These are phyloP conservation scores for Oncorhynchus nerka DNA, from an alignment of 2,113 vertebrate species.

Conservation along the genomic window DNA sequence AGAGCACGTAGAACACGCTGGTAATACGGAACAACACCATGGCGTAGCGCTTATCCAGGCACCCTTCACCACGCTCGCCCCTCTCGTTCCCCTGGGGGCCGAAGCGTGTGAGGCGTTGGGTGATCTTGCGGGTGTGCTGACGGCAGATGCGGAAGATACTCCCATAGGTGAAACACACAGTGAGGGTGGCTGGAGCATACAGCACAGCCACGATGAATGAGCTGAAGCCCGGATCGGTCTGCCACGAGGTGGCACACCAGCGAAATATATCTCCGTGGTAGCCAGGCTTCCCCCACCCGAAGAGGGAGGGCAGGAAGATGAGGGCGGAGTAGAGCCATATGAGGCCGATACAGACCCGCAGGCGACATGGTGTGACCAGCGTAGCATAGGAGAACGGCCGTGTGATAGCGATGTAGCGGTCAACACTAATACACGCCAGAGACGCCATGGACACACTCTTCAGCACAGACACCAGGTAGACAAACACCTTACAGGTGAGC, in stretches of 20 bases:
- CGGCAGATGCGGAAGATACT: constrained; percentile 93
- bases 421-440: constrained; percentile 88
- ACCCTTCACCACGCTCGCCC: constrained; percentile 74
- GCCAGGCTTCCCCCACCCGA: constrained; percentile 74
- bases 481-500: constrained; percentile 84
- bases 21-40: constrained; percentile 91
- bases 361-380: constrained; percentile 86
- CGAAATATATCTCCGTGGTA: constrained; percentile 86
- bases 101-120: constrained; percentile 85
- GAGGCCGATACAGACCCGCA: constrained; percentile 82
- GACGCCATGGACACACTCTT: constrained; percentile 93
- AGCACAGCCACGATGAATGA: constrained; percentile 85
- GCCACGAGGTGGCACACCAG: constrained; percentile 85
- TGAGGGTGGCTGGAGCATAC: constrained; percentile 85
- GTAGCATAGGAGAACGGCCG: constrained; percentile 86
- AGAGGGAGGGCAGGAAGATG: constrained; percentile 86
- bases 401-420: constrained; percentile 74
- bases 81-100: constrained; percentile 76
- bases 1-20: constrained; percentile 91
- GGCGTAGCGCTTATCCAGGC: constrained; percentile 86
- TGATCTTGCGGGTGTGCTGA: constrained; percentile 90
- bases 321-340: constrained; percentile 87
- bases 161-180: constrained; percentile 90
- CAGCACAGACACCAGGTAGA: constrained; percentile 86
- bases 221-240: constrained; percentile 82